These are phyloP conservation scores for Brachyalestes nurse DNA, from an alignment of 2,797 vertebrate species.

Conservation along the genomic window DNA sequence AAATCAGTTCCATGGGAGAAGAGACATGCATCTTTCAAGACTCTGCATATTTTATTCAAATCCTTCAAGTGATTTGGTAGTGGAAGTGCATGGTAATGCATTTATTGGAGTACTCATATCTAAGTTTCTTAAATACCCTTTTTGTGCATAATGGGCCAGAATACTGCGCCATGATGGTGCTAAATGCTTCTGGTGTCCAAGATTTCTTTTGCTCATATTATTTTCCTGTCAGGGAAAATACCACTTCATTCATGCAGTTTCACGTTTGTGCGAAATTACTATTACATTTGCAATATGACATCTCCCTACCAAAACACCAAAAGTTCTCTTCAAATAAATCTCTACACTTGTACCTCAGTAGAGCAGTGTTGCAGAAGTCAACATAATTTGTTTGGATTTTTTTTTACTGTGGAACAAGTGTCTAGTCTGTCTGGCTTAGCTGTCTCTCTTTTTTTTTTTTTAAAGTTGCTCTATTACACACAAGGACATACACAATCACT, in stretches of 20 bases:
- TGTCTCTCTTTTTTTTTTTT: constrained; percentile 49
- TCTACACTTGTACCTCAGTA: constrained; percentile 26
- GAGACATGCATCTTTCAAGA: constrained; percentile 11
- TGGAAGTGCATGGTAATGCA: not conserved
- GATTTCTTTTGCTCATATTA: not conserved
- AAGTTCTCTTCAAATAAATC: constrained; percentile 3
- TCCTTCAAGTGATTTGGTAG: not conserved
- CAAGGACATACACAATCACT: constrained; percentile 12
- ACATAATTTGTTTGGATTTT: constrained; percentile 72
- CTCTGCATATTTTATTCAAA: constrained; percentile 14
- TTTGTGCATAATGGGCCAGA: not conserved
- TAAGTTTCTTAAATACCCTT: not conserved
- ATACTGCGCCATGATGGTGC: not conserved
- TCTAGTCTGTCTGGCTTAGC: constrained; percentile 69
- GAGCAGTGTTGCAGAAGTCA: constrained; percentile 65
- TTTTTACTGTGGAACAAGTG: constrained; percentile 75
- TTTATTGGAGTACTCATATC: not conserved
- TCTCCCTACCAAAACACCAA: not conserved
- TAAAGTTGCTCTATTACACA: constrained; percentile 48
- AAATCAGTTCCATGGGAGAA: not conserved
- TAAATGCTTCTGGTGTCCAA: not conserved
- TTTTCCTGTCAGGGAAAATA: not conserved
- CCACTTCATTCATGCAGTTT: not conserved
- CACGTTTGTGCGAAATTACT: not conserved
- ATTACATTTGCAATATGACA: not conserved